phyloP scores from a whole-genome alignment of 1,140 invertebrate genomes.

The Drosophila littoralis region DNA sequence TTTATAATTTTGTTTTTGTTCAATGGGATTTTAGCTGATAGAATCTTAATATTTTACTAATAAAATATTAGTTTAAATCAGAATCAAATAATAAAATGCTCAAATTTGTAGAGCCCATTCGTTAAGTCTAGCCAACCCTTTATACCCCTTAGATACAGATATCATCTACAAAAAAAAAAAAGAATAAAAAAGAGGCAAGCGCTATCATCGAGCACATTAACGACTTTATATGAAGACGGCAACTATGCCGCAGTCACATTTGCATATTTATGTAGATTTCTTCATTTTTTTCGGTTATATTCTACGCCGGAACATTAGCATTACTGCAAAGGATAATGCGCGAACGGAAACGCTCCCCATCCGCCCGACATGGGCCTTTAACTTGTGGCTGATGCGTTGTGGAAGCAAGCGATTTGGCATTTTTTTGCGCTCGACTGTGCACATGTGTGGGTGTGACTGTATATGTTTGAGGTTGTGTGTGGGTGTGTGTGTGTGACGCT shows the following conservation, averaged over 20 bases:
- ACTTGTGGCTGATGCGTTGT: constrained; percentile 16
- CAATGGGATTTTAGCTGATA: too few relatives aligned
- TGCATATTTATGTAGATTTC: constrained; percentile 73
- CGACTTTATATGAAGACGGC: constrained; percentile 71
- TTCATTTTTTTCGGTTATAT: constrained; percentile 56
- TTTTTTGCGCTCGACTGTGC: constrained; percentile 53
- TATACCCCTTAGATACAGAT: not conserved
- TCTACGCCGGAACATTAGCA: constrained; percentile 69
- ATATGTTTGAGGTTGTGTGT: constrained; percentile 1
- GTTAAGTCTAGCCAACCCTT: not conserved
- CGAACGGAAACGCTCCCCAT: constrained; percentile 9
- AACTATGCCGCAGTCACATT: constrained; percentile 72
- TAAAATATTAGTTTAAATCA: too few relatives aligned
- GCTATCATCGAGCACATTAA: constrained; percentile 71
- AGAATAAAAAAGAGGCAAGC: constrained; percentile 11
- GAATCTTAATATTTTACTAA: too few relatives aligned
- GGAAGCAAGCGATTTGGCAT: constrained; percentile 59
- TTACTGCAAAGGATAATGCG: constrained; percentile 75
- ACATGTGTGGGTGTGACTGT: constrained; percentile 32
- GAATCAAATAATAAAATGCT: too few relatives aligned
- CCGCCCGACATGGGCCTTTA: not conserved
- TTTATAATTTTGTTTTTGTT: too few relatives aligned
- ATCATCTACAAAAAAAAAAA: constrained; percentile 22
- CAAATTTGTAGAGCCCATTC: too few relatives aligned
- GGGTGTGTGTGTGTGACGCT: not conserved